Base-by-base conservation (phyloP, 2,113 vertebrate species). In the Neodontobutis hainanensis region DNA sequence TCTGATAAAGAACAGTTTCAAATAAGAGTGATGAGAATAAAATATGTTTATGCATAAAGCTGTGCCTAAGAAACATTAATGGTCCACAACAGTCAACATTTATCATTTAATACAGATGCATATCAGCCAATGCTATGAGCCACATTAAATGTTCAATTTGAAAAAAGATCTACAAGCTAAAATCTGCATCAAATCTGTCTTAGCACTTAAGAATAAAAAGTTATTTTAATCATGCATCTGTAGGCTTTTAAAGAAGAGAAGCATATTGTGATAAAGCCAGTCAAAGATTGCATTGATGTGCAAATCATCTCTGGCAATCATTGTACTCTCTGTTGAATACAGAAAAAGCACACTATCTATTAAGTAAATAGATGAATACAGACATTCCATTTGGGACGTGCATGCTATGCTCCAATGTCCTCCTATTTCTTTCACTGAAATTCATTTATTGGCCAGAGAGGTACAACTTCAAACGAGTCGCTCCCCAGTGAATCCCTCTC, bases 391-490 rank as follows among this genome's bases (percentile, higher is more conserved):
- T 10, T 8, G 61, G 79, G 53, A 46, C 42, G 47, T 66, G 57
- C 79, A 75, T 59, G 75, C 75, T 66, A 45, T 56, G 57, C 76
- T 75, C 68, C 59, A 77, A 69, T 80, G 53, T 85, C 61, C 57
- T 66, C 44, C 53, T 70, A 46, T 73, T 78, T 70, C 71, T 86
- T 87, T 82, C 72, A 91, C 81, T 88, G 75, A 82, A 66, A 78
- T 69, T 62, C 51, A 50, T 36, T 16, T 69, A 68, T 57, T 44
- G 73, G 51, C 83, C 68, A 16, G 63, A 57, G 81, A 85, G 85
- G 70, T 57, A 38, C 36, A 36, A 68, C 85, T 83, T 91, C 87
- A 87, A 89, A 91, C 77, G 72, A 80, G 69, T 69, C 57, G 40
- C 61, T 83, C 85, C 78, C 82, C 64, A 38, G 70, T 78, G 74